phyloP scores from a whole-genome alignment of 2,888 invertebrate genomes.

The Stictocephala bisonia region DNA sequence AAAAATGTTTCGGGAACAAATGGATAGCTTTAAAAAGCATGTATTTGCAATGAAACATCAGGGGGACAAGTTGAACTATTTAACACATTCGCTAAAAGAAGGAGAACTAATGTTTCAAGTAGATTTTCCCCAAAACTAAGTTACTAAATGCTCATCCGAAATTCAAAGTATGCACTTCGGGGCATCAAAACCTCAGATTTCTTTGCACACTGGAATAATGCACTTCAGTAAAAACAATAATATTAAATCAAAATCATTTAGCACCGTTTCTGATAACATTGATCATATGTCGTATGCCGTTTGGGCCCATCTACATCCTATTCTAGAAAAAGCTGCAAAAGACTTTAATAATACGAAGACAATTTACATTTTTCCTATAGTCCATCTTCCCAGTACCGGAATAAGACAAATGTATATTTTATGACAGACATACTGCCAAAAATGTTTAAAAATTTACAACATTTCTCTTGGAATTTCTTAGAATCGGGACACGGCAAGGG shows the following conservation, averaged over 20 bases:
- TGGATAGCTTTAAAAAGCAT: slow-evolving; percentile 2
- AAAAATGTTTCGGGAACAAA: neutral
- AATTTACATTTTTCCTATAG: slow-evolving; percentile 6
- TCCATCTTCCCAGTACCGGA: slow-evolving; percentile 8
- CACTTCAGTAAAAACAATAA: slow-evolving; percentile 8
- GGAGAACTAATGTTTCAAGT: slow-evolving; percentile 5
- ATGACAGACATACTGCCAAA: neutral
- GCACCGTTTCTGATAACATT: neutral
- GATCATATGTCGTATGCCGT: too few species aligned
- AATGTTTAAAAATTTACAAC: slow-evolving; percentile 2
- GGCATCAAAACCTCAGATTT: slow-evolving; percentile 2
- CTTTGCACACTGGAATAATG: neutral
- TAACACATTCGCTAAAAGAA: neutral
- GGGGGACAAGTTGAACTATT: neutral
- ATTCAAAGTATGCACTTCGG: slow-evolving; percentile 28
- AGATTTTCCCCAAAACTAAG: slow-evolving; percentile 18
- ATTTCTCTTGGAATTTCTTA: slow-evolving; percentile 10
- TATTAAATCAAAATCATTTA: slow-evolving; percentile 24
- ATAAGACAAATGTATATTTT: slow-evolving; percentile 19
- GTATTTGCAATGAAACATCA: slow-evolving; percentile 11
- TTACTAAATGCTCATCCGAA: neutral
- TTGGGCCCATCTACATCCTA: slow-evolving; percentile 1
- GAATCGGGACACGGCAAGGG: slow-evolving; percentile 10
- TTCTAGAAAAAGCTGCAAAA: slow-evolving; percentile 9
- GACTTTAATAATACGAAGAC: slow-evolving; percentile 6